Percentiles rank a stretch among this genome's conserved stretches.
Conservation (phyloP, 1,140 invertebrate genomes). For the Zaprionus kolodkinae region DNA sequence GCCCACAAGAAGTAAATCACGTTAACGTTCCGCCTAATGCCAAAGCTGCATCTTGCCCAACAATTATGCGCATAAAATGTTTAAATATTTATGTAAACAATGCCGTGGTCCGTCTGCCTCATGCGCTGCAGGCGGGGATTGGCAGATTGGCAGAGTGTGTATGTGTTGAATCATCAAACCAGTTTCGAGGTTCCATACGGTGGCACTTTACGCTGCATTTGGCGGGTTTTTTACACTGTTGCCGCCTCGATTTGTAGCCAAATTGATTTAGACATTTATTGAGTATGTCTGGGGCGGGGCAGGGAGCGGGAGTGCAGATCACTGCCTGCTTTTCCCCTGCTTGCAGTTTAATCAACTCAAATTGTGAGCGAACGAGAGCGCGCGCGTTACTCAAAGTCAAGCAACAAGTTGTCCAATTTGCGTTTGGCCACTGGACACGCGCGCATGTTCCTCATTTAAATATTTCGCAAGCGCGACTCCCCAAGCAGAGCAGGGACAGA, state of each 20-base stretch:
- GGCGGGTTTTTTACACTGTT: conserved; percentile 12
- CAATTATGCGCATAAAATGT: conserved; percentile 70
- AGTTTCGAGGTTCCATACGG: conserved; percentile 53
- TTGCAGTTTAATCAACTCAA: conserved; percentile 49
- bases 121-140: background rate
- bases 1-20: conserved; percentile 59
- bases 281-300: background rate
- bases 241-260: background rate
- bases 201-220: conserved; percentile 43
- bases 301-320: conserved; percentile 4
- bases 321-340: conserved; percentile 39
- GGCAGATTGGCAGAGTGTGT: too few relatives aligned
- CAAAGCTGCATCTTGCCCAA: conserved; percentile 38
- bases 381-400: conserved; percentile 44
- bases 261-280: conserved; percentile 56
- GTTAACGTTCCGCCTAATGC: conserved; percentile 46
- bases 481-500: background rate
- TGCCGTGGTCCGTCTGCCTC: background rate
- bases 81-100: conserved; percentile 60
- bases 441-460: conserved; percentile 77
- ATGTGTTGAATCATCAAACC: conserved; percentile 56
- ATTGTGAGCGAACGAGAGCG: conserved; percentile 42
- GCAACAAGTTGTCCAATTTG: conserved; percentile 68
- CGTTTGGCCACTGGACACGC: conserved; percentile 33
- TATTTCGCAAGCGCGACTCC: conserved; percentile 53